phyloP scores from a whole-genome alignment of 2,888 invertebrate species.

The Volucella inflata region DNA sequence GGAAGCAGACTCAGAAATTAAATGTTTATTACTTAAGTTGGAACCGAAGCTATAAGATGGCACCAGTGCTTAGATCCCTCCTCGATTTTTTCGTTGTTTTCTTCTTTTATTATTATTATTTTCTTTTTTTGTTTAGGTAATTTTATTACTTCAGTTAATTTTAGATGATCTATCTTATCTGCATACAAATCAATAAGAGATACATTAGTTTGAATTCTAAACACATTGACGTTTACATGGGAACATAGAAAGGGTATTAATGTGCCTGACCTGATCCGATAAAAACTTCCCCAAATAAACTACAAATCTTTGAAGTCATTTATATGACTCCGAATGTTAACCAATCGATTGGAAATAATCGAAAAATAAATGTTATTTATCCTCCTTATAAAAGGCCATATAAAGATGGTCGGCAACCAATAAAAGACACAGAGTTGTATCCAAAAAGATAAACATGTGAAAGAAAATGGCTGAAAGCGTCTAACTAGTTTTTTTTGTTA shows the following conservation, averaged over 20 bases:
- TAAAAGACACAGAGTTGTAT: background rate
- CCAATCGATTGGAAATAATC: slow-evolving; percentile 40
- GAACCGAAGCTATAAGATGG: slow-evolving; percentile 13
- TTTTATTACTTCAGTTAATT: slow-evolving; percentile 52
- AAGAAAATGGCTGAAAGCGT: slow-evolving; percentile 7
- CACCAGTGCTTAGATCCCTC: slow-evolving; percentile 20
- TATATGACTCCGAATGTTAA: slow-evolving; percentile 21
- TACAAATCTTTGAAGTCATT: slow-evolving; percentile 44
- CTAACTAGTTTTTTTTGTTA: background rate
- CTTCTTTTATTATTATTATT: no score
- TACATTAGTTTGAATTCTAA: slow-evolving; percentile 3
- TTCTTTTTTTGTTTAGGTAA: no score
- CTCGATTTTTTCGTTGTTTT: background rate
- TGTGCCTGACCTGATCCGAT: background rate
- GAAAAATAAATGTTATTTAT: slow-evolving; percentile 6
- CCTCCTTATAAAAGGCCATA: slow-evolving; percentile 12
- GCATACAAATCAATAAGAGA: slow-evolving; percentile 48
- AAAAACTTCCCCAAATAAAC: slow-evolving; percentile 40
- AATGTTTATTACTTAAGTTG: slow-evolving; percentile 51
- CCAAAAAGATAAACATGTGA: background rate
- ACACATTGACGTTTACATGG: background rate
- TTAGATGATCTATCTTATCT: slow-evolving; percentile 63
- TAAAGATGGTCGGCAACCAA: slow-evolving; percentile 4
- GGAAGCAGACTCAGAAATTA: slow-evolving; percentile 44
- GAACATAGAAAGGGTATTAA: slow-evolving; percentile 36